Percentiles rank a stretch among this genome's conserved stretches.
Evolutionary conservation across 2,113 vertebrate genomes (phyloP).

Genomic region (Mirza zaza): DNA sequence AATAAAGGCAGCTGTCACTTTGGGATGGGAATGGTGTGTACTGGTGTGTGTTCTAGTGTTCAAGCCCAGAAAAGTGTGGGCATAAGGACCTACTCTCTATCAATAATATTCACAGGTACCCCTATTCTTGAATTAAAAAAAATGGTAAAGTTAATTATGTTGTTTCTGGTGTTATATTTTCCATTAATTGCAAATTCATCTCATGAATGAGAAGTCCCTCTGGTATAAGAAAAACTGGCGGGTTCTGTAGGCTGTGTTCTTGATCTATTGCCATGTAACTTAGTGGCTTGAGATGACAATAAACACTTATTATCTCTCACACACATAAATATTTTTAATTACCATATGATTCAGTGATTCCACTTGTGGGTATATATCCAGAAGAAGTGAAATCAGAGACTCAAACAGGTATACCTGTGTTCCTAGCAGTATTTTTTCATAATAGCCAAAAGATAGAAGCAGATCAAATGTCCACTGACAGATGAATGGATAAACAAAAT

Average conservation of each 20-base stretch:
- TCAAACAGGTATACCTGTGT: background rate
- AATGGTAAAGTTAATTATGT: background rate
- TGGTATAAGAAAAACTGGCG: background rate
- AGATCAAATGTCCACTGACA: background rate
- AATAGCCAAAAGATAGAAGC: background rate
- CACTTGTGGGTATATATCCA: background rate
- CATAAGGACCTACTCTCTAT: background rate
- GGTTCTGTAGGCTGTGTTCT: background rate
- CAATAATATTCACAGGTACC: background rate
- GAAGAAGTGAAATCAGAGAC: background rate
- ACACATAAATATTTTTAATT: background rate
- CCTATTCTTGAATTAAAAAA: too few relatives aligned
- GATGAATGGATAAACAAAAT: background rate
- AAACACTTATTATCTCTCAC: background rate
- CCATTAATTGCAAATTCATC: background rate
- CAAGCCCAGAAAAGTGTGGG: background rate
- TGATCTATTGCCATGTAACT: background rate
- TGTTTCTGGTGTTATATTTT: background rate
- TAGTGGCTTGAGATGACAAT: background rate
- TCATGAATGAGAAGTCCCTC: background rate
- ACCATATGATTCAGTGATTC: background rate
- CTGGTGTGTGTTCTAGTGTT: background rate
- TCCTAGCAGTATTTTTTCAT: background rate
- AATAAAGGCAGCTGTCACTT: background rate
- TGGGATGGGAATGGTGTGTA: background rate